phyloP scores from a whole-genome alignment of 2,797 vertebrate species.

The Oreortyx pictus region DNA sequence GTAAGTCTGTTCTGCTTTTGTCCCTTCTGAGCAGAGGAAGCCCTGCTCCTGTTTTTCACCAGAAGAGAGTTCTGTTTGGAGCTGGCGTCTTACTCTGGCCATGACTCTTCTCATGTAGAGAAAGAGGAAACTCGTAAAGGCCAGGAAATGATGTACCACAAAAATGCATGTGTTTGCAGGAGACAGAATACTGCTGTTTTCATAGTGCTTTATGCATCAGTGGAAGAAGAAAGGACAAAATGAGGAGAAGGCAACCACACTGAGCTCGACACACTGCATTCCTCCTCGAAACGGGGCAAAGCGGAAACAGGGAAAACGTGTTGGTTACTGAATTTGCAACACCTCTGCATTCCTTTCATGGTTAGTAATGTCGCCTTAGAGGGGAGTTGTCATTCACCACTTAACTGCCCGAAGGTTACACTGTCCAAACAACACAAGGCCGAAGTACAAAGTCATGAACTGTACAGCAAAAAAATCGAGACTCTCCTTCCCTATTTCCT shows the following conservation, averaged over 20 bases:
- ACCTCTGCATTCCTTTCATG: slow-evolving; percentile 46
- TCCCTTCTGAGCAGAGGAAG: not conserved
- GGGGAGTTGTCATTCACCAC: slow-evolving; percentile 56
- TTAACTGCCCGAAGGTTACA: slow-evolving; percentile 55
- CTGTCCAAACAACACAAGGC: slow-evolving; percentile 47
- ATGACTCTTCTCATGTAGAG: not conserved
- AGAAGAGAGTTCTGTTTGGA: not conserved
- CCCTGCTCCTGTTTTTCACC: not conserved
- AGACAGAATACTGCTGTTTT: not conserved
- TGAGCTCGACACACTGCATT: not conserved
- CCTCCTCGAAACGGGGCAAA: not conserved
- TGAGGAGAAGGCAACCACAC: not conserved
- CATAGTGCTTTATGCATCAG: not conserved
- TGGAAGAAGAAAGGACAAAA: not conserved
- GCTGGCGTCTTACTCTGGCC: not conserved
- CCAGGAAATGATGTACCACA: not conserved
- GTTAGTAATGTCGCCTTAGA: slow-evolving; percentile 31
- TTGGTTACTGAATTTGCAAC: slow-evolving; percentile 4
- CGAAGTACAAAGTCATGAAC: slow-evolving; percentile 59
- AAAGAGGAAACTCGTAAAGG: not conserved
- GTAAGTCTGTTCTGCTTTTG: not conserved
- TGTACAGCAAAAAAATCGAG: slow-evolving; percentile 28
- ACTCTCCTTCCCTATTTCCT: not conserved
- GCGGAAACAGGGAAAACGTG: not conserved
- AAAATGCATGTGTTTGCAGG: not conserved